Percentiles rank a stretch among this genome's conserved stretches.
These are phyloP conservation scores for Menidia beryllina DNA, from an alignment of 2,113 vertebrate species.

Conservation along the genomic window DNA sequence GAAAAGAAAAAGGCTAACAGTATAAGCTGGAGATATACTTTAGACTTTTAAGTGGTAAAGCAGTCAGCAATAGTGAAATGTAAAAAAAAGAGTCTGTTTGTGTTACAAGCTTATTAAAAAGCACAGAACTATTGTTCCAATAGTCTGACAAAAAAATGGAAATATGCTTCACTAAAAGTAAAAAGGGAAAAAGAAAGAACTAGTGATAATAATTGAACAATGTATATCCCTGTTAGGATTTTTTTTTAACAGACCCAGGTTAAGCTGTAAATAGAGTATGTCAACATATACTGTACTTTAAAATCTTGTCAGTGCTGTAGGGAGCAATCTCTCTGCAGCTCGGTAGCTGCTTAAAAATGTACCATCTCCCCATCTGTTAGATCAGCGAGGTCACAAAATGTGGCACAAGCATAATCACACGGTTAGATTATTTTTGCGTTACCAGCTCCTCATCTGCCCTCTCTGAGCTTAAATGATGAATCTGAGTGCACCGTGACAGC, in stretches of 20 bases:
- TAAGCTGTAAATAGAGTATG: neutral
- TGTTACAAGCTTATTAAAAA: neutral
- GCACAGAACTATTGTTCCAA: neutral
- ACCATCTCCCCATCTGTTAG: conserved; percentile 18
- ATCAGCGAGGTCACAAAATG: conserved; percentile 8
- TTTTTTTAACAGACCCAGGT: conserved; percentile 9
- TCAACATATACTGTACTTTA: conserved; percentile 6
- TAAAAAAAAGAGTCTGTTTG: neutral
- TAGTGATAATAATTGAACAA: conserved; percentile 10
- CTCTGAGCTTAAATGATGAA: conserved; percentile 10
- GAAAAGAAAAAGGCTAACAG: neutral
- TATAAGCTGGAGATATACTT: neutral
- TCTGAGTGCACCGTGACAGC: neutral
- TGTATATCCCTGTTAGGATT: no score
- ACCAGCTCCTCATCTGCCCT: conserved; percentile 2
- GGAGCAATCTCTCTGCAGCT: neutral
- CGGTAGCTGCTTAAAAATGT: conserved; percentile 7
- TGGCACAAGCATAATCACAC: conserved; percentile 14
- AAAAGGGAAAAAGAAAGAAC: neutral
- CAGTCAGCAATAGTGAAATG: neutral
- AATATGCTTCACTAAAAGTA: neutral
- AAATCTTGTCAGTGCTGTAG: conserved; percentile 12
- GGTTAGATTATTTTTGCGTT: conserved; percentile 1
- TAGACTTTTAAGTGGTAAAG: neutral
- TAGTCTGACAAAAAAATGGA: neutral